Evolutionary conservation across 2,888 invertebrate genomes (phyloP), one percentile per base, ranked within the genome.

Genomic region (Cenopis cana): DNA sequence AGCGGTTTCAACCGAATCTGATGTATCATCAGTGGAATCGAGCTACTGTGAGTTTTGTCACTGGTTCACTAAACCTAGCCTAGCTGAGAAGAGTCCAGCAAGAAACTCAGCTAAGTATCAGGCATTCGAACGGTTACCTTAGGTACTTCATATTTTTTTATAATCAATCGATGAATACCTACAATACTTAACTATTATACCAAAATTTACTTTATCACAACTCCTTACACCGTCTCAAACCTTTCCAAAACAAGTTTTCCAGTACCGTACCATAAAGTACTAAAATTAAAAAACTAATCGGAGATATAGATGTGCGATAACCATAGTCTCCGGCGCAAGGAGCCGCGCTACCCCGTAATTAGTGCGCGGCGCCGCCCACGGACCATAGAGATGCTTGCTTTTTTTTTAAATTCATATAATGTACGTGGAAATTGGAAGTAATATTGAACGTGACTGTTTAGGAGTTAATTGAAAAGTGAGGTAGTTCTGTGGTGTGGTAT

Each of bases 301-400:
- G 5, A 67, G 71, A 66, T 71, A 71, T 61, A 71, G 66, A 71
- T 69, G 73, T 70, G 72, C 72, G 74, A 68, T 71, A 71, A 76
- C 73, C 76, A 75, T 70, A 69, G 76, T 79, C 74, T 74, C 73
- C 73, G 61, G 75, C 74, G 82, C 81, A 81, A 79, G 81, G 76
- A 81, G 81, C 82, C 67, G 62, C 71, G 76, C 79, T 84, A 86
- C 85, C 88, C 91, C 83, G 78, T 86, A 89, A 90, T 90, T 90
- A 90, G 81, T 85, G 84, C 87, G 79, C 81, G 80, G 85, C 83
- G 79, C 86, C 90, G 91, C 91, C 90, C 88, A 87, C 84, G 68
- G 77, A 78, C 82, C 82, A 77, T 81, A 77, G 77, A 78, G 81
- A 81, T 75, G 79, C 72, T 77, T 75, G 76, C 75, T 79, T 81